These are phyloP conservation scores for Octomys mimax DNA, from an alignment of 2,797 vertebrate species.

Conservation along the genomic window DNA sequence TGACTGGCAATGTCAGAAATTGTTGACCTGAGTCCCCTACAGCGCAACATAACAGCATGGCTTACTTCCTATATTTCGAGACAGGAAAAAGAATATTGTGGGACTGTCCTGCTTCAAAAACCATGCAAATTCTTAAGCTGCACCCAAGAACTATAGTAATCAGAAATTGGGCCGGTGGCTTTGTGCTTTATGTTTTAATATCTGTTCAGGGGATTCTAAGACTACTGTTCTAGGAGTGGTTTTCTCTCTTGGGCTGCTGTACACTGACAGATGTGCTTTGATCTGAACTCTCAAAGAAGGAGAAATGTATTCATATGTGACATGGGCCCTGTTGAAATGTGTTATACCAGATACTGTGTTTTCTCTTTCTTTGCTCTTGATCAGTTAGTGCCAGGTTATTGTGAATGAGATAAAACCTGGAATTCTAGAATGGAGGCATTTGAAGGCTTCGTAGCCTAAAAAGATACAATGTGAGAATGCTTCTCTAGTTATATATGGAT, in stretches of 20 bases:
- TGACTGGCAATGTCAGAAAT: too few species aligned
- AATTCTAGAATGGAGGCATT: neutral
- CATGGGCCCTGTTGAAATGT: neutral
- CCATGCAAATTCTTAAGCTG: neutral
- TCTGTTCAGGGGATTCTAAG: neutral
- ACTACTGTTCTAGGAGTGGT: neutral
- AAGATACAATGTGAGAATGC: neutral
- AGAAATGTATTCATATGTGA: neutral
- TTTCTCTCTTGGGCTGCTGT: neutral
- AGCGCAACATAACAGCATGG: too few species aligned
- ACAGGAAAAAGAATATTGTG: too few species aligned
- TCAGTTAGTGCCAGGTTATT: neutral
- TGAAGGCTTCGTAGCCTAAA: neutral
- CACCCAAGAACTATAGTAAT: neutral
- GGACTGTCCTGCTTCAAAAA: too few species aligned
- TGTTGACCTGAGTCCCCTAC: too few species aligned
- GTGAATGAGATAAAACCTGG: neutral
- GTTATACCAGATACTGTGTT: neutral
- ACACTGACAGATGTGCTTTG: neutral
- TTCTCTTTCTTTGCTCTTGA: neutral
- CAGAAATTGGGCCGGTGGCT: neutral
- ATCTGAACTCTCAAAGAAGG: conserved; percentile 11
- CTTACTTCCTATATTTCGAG: too few species aligned
- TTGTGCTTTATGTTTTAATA: neutral
- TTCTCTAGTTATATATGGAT: neutral